These are phyloP conservation scores for Vanessa atalanta DNA, from an alignment of 1,140 invertebrate species.

Conservation along the genomic window DNA sequence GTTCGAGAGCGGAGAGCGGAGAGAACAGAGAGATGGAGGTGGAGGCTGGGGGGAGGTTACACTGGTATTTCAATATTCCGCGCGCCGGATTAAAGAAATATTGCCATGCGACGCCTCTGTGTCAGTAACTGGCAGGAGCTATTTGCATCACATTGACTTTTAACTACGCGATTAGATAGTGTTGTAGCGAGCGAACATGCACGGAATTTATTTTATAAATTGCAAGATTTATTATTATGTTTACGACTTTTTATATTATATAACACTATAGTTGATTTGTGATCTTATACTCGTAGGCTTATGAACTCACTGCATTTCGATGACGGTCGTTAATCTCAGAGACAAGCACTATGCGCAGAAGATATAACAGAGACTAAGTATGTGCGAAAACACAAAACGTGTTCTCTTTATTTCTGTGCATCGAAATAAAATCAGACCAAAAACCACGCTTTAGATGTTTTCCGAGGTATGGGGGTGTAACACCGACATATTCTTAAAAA, in stretches of 20 bases:
- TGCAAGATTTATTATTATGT: neutral
- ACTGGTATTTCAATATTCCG: constrained; percentile 17
- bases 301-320: no score
- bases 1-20: constrained; percentile 13
- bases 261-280: no score
- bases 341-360: no score
- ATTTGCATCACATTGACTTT: constrained; percentile 20
- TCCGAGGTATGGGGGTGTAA: no score
- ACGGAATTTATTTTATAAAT: constrained; percentile 2
- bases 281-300: no score
- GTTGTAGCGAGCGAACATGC: neutral
- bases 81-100: constrained; percentile 20
- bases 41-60: neutral
- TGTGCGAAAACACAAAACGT: no score
- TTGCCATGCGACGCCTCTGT: constrained; percentile 5
- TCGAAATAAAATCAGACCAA: no score
- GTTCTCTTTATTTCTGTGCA: no score
- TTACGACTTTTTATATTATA: neutral
- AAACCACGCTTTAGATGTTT: no score
- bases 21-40: neutral
- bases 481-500: no score
- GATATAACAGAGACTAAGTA: no score
- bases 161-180: constrained; percentile 5
- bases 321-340: no score
- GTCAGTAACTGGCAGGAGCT: constrained; percentile 7